Percentiles rank a stretch among this genome's conserved stretches.
Conservation (phyloP, 2,888 invertebrate species). For the Ectobius pallidus region DNA sequence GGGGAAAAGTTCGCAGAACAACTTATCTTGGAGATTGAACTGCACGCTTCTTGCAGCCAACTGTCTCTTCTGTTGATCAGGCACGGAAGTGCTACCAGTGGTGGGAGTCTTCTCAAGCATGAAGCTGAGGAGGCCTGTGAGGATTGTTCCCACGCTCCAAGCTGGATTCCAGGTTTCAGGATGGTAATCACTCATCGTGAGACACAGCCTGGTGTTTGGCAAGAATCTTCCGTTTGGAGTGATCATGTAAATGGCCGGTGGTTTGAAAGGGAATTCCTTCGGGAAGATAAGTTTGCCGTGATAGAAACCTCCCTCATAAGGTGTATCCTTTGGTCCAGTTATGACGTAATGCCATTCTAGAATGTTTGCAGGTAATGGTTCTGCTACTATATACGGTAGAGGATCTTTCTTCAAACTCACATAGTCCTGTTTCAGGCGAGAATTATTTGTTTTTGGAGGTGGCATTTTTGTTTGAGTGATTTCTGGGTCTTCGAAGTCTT, state of each 20-base stretch:
- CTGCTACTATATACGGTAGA: slow-evolving; percentile 94
- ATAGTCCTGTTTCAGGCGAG: slow-evolving; percentile 94
- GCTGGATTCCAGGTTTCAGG: slow-evolving; percentile 99
- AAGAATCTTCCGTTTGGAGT: slow-evolving; percentile 96
- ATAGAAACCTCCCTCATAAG: slow-evolving; percentile 92
- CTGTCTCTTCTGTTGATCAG: slow-evolving; percentile 83
- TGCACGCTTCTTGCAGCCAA: slow-evolving; percentile 84
- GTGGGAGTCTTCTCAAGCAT: slow-evolving; percentile 98
- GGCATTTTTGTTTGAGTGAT: too few relatives aligned
- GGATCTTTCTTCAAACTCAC: slow-evolving; percentile 93
- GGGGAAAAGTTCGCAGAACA: slow-evolving; percentile 94
- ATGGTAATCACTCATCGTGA: slow-evolving; percentile 95
- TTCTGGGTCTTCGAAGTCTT: background rate
- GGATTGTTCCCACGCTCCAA: slow-evolving; percentile 97
- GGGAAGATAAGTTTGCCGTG: slow-evolving; percentile 97
- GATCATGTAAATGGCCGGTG: slow-evolving; percentile 96
- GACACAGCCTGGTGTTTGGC: slow-evolving; percentile 88
- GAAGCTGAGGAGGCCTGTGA: slow-evolving; percentile 94
- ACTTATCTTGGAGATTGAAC: slow-evolving; percentile 88
- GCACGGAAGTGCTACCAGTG: slow-evolving; percentile 90
- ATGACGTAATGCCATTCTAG: slow-evolving; percentile 99
- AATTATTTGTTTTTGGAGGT: slow-evolving; percentile 67
- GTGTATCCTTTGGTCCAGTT: slow-evolving; percentile 92
- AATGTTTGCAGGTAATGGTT: slow-evolving; percentile 94
- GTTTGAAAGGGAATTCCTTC: slow-evolving; percentile 95